Conservation (phyloP, 2,888 invertebrate species). For the Uropetala carovei region DNA sequence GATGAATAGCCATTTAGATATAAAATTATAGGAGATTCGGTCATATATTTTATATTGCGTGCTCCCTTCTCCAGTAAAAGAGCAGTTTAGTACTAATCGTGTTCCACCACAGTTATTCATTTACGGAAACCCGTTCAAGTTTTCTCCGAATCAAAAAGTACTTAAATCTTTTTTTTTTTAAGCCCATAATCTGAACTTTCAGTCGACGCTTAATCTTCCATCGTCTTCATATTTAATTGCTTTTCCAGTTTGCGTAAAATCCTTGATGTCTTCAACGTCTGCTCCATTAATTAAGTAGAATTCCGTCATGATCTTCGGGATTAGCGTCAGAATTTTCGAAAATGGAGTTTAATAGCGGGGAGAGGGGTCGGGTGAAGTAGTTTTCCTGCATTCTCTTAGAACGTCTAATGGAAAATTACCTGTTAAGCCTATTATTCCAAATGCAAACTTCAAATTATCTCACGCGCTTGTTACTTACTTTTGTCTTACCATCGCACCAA, state of each 20-base stretch:
- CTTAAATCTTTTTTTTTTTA: neutral
- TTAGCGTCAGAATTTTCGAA: neutral
- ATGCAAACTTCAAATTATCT: too few relatives aligned
- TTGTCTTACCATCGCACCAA: too few relatives aligned
- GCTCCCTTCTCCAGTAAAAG: neutral
- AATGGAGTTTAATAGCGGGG: too few relatives aligned
- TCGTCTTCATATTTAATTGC: constrained; percentile 25
- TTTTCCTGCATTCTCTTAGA: too few relatives aligned
- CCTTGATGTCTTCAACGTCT: neutral
- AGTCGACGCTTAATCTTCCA: neutral
- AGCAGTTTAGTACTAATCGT: neutral
- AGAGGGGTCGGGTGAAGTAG: too few relatives aligned
- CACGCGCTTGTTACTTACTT: too few relatives aligned
- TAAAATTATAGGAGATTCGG: too few relatives aligned
- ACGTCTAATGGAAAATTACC: too few relatives aligned
- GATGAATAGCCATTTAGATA: too few relatives aligned
- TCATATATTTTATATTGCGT: neutral
- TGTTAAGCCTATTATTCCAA: too few relatives aligned
- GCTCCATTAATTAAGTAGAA: neutral
- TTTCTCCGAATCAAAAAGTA: neutral
- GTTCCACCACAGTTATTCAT: neutral
- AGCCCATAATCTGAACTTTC: neutral
- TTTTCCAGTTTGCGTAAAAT: neutral
- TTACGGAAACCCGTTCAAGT: neutral
- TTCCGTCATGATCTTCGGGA: neutral